Conservation (phyloP, 2,888 invertebrate species). For the Cephus runcator region DNA sequence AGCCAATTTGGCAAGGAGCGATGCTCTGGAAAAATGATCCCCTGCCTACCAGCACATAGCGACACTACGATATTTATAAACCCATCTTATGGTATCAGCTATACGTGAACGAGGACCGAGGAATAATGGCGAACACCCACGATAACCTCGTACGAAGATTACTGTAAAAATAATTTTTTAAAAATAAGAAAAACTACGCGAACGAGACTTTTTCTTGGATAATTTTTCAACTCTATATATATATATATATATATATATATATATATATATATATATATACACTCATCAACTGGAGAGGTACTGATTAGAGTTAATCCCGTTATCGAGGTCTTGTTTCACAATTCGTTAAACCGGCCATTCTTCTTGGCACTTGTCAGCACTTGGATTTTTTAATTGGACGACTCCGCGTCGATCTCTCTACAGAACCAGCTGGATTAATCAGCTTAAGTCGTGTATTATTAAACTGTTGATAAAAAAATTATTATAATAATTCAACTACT, state of each 20-base stretch:
- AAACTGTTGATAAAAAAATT: background rate
- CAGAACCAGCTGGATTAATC: background rate
- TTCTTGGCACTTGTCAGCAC: background rate
- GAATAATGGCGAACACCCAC: background rate
- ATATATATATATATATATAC: background rate
- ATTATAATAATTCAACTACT: background rate
- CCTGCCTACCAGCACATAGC: slow-evolving; percentile 40
- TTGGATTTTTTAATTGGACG: background rate
- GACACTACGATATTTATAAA: background rate
- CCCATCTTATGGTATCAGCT: background rate
- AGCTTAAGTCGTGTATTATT: background rate
- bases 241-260: background rate
- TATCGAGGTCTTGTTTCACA: background rate
- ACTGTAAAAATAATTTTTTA: background rate
- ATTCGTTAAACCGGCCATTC: background rate
- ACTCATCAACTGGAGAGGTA: background rate
- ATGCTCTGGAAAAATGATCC: slow-evolving; percentile 51
- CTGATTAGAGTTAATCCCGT: background rate
- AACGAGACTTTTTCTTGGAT: background rate
- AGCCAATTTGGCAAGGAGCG: slow-evolving; percentile 53
- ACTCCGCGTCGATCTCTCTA: background rate
- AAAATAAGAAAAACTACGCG: background rate
- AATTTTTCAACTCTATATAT: background rate
- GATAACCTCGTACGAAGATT: background rate
- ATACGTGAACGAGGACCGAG: background rate